Evolutionary conservation across 2,888 invertebrate genomes (phyloP).

Genomic region (Apotomis turbidana): DNA sequence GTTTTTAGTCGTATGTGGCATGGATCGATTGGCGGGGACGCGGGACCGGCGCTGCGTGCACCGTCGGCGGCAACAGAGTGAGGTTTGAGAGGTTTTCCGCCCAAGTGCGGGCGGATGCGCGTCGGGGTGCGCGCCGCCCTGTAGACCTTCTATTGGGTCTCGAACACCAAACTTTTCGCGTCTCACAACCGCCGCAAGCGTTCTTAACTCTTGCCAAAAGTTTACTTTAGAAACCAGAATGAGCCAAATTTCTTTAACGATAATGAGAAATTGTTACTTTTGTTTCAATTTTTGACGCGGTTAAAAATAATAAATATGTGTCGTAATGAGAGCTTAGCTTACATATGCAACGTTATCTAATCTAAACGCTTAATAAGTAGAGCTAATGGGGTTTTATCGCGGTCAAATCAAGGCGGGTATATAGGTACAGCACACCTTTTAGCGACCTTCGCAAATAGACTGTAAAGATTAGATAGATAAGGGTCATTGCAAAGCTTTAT

Average conservation of each 20-base stretch:
- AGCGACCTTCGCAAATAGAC: not conserved
- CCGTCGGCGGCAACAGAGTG: slow-evolving; percentile 50
- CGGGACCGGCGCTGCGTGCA: slow-evolving; percentile 65
- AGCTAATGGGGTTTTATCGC: slow-evolving; percentile 9
- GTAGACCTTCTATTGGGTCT: not conserved
- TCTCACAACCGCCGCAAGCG: not conserved
- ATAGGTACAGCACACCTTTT: slow-evolving; percentile 7
- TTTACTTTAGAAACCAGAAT: slow-evolving; percentile 18
- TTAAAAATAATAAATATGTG: not conserved
- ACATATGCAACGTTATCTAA: not conserved
- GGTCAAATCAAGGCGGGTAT: not conserved
- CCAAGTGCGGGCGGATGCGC: slow-evolving; percentile 48
- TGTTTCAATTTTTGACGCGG: not conserved
- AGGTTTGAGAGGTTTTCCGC: slow-evolving; percentile 57
- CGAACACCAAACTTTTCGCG: not conserved
- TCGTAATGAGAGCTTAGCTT: not conserved
- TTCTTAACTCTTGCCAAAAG: not conserved
- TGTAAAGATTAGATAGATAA: slow-evolving; percentile 2
- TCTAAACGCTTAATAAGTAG: not conserved
- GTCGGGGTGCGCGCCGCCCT: slow-evolving; percentile 21
- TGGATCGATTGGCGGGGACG: slow-evolving; percentile 66
- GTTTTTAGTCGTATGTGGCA: slow-evolving; percentile 45
- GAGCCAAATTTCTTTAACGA: slow-evolving; percentile 9
- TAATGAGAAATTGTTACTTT: not conserved
- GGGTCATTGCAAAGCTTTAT: not conserved